Base-by-base conservation (phyloP, 2,113 vertebrate species). In the Desmodus rotundus region DNA sequence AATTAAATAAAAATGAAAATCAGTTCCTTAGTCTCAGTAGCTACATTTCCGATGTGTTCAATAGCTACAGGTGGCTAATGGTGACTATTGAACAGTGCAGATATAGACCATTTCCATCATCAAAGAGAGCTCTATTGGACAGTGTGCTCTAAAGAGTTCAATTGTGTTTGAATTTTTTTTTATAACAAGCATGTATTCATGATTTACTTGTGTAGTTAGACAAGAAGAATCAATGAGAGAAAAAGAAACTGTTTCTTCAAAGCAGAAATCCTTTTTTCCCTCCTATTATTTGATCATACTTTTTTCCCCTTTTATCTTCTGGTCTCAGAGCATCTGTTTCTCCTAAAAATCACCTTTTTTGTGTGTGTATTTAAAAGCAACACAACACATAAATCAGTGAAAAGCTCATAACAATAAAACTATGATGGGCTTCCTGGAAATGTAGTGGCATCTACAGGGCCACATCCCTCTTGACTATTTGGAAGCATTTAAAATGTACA, bases 161-260 rank as follows among this genome's bases (percentile, higher is more conserved):
- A 94, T 81, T 85, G 45, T 33, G 36, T 67, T 77, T 96, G 47
- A 94, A 91, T 94, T 90, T 95, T 61, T 52, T 93, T 96, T 73
- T 68, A 80, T 96, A 76, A 52, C 87, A 92, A 56, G 41, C 50
- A 38, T 87, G 20, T 54, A 86, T 70, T 89, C 67, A 50, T 93
- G 85, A 96, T 94, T 97, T 97, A 88, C 76, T 97, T 85, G 86
- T 86, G 24, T 93, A 96, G 90, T 97, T 94, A 95, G 90, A 77
- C 56, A 95, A 72, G 85, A 87, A 87, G 36, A 33, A 94, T 96
- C 81, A 52, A 88, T 92, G 72, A 72, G 17, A 88, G 45, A 89
- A 94, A 96, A 87, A 61, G 38, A 81, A 93, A 73, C 33, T 77
- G 31, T 96, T 89, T 84, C 87, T 93, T 89, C 52, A 91, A 54